Base-by-base conservation (phyloP, 2,797 vertebrate genomes). In the Apogon hyalosoma region DNA sequence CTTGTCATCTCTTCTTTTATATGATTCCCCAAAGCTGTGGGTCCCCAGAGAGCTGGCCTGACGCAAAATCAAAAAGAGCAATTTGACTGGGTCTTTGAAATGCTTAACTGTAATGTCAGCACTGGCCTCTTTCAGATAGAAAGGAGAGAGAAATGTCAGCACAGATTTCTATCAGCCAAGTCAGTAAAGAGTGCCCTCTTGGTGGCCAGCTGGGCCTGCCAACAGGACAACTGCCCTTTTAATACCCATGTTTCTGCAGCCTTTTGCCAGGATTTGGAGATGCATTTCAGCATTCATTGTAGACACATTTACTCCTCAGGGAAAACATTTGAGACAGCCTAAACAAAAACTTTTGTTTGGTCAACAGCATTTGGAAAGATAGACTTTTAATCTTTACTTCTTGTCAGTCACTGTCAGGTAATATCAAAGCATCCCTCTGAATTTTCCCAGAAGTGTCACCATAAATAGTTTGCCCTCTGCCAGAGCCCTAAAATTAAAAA, bases 81-180 rank as follows among this genome's bases (percentile, higher is more conserved):
- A 84, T 89, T 87, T 87, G 79, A 87, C 80, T 75, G 75, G 62
- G 50, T 73, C 77, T 92, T 91, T 91, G 70, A 90, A 84, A 88
- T 77, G 84, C 83, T 91, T 58, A 83, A 75, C 75, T 79, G 85
- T 85, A 87, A 90, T 87, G 87, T 84, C 77, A 84, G 69, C 65
- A 52, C 85, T 82, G 82, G 77, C 64, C 76, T 83, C 87, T 91
- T 90, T 90, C 72, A 91, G 86, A 91, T 88, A 88, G 77, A 87
- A 85, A 68, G 77, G 68, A 80, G 73, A 85, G 76, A 52, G 82
- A 93, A 92, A 93, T 92, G 92, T 92, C 92, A 93, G 56, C 63
- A 52, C 78, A 87, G 91, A 93, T 93, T 72, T 86, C 82, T 89
- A 90, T 85, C 83, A 62, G 67, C 71, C 75, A 43, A 73, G 67